These are phyloP conservation scores for Tenebrosternarchus preto DNA, from an alignment of 2,113 vertebrate species.

Conservation along the genomic window DNA sequence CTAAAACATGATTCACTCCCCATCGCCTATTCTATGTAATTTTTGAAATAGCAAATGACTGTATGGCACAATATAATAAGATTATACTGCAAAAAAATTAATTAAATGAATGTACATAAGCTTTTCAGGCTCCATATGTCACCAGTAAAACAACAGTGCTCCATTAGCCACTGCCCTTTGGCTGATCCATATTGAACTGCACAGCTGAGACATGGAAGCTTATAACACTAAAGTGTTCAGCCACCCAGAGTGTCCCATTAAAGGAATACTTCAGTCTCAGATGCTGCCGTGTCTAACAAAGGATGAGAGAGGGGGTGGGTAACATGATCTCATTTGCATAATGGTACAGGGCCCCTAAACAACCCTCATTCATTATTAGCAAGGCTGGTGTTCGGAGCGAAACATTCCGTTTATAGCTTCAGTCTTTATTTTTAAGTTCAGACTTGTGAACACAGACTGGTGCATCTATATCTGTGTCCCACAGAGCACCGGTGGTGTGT, in stretches of 20 bases:
- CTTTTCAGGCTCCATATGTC: not conserved
- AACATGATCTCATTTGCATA: not conserved
- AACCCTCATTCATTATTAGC: not conserved
- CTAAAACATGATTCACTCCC: not conserved
- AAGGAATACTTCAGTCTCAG: not conserved
- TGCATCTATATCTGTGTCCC: no score
- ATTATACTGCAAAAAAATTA: not conserved
- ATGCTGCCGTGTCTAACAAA: not conserved
- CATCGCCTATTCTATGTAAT: not conserved
- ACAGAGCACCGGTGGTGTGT: no score
- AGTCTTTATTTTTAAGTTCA: no score
- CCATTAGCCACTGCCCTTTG: not conserved
- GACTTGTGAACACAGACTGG: no score
- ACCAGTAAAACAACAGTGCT: not conserved
- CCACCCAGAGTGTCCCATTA: not conserved
- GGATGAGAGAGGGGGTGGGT: not conserved
- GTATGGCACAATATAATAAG: not conserved
- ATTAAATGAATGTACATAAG: not conserved
- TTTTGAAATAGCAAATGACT: not conserved
- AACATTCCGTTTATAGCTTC: no score
- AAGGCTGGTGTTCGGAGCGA: not conserved
- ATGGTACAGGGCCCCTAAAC: not conserved
- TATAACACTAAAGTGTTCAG: not conserved
- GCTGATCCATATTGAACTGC: not conserved
- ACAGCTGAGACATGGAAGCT: not conserved